Conservation (phyloP, 2,888 invertebrate genomes). For the Chrysina gloriosa region DNA sequence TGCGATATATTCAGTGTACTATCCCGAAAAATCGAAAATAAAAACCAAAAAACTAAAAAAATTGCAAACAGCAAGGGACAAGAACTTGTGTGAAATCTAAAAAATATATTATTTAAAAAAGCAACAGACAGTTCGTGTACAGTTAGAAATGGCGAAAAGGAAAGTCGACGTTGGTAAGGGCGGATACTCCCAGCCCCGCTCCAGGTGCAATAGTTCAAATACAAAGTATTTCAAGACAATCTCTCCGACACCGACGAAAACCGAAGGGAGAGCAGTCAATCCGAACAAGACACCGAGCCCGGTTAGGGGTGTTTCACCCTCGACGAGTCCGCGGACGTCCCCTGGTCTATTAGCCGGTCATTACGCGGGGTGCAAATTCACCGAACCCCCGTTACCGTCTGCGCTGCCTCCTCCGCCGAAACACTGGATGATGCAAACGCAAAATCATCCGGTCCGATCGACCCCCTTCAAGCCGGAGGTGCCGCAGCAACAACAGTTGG, state of each 20-base stretch:
- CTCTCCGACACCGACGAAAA: conserved; percentile 46
- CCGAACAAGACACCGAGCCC: conserved; percentile 43
- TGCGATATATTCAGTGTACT: conserved; percentile 27
- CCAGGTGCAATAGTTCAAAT: conserved; percentile 46
- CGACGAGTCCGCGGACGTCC: conserved; percentile 56
- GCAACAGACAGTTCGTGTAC: conserved; percentile 28
- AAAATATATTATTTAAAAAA: not conserved
- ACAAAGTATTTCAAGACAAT: conserved; percentile 50
- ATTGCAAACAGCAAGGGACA: conserved; percentile 21
- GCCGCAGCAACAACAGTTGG: conserved; percentile 49
- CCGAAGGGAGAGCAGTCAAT: conserved; percentile 36
- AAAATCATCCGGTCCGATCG: conserved; percentile 68
- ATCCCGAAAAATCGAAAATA: conserved; percentile 7
- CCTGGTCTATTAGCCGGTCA: conserved; percentile 65
- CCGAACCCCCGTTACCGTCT: conserved; percentile 78
- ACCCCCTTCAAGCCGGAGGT: conserved; percentile 59
- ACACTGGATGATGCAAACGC: conserved; percentile 75
- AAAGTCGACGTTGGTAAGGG: conserved; percentile 54
- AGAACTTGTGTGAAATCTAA: conserved; percentile 32
- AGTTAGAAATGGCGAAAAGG: conserved; percentile 58
- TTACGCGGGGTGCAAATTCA: conserved; percentile 77
- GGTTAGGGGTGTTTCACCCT: conserved; percentile 46
- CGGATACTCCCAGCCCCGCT: conserved; percentile 43
- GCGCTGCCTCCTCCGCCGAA: conserved; percentile 78
- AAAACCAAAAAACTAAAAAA: conserved; percentile 2